These are phyloP conservation scores for Rhincodon typus DNA, from an alignment of 2,797 vertebrate genomes.

Conservation along the genomic window DNA sequence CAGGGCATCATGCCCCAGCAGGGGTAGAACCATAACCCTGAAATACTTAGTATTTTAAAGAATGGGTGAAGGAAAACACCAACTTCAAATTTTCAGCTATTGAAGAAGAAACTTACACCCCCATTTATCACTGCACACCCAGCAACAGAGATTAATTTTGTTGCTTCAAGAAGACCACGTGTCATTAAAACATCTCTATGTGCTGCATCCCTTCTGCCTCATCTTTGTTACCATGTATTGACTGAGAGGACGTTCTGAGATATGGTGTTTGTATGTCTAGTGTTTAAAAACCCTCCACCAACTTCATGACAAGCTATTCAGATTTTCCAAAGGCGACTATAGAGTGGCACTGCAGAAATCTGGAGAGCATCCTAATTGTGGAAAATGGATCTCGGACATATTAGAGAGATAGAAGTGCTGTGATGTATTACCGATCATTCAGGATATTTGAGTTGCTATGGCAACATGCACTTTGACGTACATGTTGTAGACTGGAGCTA, in stretches of 20 bases:
- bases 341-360: neutral
- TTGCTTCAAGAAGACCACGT: neutral
- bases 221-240: neutral
- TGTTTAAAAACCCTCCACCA: neutral
- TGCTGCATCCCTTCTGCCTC: neutral
- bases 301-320: neutral
- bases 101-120: neutral
- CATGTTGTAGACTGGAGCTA: no score
- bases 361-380: neutral
- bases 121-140: neutral
- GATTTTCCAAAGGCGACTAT: neutral
- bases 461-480: no score
- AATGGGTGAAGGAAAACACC: neutral
- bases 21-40: neutral
- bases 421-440: no score
- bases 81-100: neutral
- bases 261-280: neutral
- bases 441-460: no score
- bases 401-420: neutral
- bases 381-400: neutral
- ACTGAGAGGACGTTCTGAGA: neutral
- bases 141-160: neutral
- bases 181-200: neutral
- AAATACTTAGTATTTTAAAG: neutral
- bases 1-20: neutral